phyloP scores from a whole-genome alignment of 2,888 invertebrate species.

The Mimas tiliae region DNA sequence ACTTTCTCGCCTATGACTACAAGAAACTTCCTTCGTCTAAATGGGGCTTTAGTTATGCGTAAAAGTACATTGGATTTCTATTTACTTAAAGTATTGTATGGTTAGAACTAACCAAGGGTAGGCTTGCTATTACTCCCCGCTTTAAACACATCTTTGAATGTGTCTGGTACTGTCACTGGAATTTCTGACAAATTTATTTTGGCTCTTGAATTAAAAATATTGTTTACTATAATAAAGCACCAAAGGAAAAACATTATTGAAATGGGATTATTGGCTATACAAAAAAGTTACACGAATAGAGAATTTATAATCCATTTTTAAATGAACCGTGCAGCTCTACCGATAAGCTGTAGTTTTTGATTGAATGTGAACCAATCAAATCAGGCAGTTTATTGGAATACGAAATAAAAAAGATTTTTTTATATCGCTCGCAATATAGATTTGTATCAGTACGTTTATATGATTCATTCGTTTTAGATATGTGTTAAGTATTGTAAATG shows the following conservation, averaged over 20 bases:
- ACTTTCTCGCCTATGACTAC: too few species aligned
- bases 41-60: too few species aligned
- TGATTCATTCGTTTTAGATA: too few species aligned
- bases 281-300: not conserved
- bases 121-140: slow-evolving; percentile 42
- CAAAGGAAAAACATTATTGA: slow-evolving; percentile 25
- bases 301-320: slow-evolving; percentile 9
- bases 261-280: not conserved
- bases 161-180: slow-evolving; percentile 33
- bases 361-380: slow-evolving; percentile 18
- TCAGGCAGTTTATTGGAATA: slow-evolving; percentile 2
- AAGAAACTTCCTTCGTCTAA: not conserved
- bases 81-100: not conserved
- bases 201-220: slow-evolving; percentile 11
- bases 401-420: not conserved
- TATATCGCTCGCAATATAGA: too few species aligned
- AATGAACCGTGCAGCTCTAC: slow-evolving; percentile 19
- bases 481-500: too few species aligned
- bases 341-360: slow-evolving; percentile 24
- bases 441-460: too few species aligned
- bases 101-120: slow-evolving; percentile 48
- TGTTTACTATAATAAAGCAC: slow-evolving; percentile 19
- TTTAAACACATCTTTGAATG: slow-evolving; percentile 51
- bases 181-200: not conserved
- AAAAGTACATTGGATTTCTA: too few species aligned